Conservation (phyloP, 2,113 vertebrate genomes). For the Zootoca vivipara region DNA sequence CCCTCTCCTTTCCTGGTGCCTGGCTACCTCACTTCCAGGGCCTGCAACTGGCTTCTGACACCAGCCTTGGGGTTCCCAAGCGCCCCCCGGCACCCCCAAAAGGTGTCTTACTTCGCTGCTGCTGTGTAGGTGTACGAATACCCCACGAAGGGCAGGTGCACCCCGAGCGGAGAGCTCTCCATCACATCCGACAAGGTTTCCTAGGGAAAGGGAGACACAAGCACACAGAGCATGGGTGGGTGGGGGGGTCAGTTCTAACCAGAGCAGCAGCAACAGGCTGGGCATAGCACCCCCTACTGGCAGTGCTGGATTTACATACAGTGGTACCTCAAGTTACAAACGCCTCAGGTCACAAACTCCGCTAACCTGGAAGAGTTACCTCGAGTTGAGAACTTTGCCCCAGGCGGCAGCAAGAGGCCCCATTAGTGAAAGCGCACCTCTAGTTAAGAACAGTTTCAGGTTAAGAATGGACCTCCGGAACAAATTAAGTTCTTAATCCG, state of each 20-base stretch:
- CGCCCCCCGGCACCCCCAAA: background rate
- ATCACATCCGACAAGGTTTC: conserved; percentile 78
- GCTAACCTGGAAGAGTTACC: too few relatives aligned
- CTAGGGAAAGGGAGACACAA: conserved; percentile 53
- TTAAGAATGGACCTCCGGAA: too few relatives aligned
- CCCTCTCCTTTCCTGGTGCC: background rate
- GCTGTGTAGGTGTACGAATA: conserved; percentile 81
- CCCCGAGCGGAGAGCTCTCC: conserved; percentile 75
- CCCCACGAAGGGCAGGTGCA: conserved; percentile 87
- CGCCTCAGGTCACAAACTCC: too few relatives aligned
- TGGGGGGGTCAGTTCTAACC: background rate
- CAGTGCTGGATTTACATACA: too few relatives aligned
- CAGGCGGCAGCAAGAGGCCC: too few relatives aligned
- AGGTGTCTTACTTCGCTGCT: conserved; percentile 74
- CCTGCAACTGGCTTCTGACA: background rate
- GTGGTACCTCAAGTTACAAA: too few relatives aligned
- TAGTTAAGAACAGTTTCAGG: too few relatives aligned
- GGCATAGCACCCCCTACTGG: background rate
- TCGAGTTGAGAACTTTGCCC: too few relatives aligned
- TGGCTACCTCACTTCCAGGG: background rate
- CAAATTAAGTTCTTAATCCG: too few relatives aligned
- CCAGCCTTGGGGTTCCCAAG: background rate
- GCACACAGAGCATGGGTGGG: background rate
- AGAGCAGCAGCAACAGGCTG: background rate
- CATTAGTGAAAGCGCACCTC: too few relatives aligned